Evolutionary conservation across 2,797 vertebrate genomes (phyloP).

Genomic region (Pseudochirops cupreus): DNA sequence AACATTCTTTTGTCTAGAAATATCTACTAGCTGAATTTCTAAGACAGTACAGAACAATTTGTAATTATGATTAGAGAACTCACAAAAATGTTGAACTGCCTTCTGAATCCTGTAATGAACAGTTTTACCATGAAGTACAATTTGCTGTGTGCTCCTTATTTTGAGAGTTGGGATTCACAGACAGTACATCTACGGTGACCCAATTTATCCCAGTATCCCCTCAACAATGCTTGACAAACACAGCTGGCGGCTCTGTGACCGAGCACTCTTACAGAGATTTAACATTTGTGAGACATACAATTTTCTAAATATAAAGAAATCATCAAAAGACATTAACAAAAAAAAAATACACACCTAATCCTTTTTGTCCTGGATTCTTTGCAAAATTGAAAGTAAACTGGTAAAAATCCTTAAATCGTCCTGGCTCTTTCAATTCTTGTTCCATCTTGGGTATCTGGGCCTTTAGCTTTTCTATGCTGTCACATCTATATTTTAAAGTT

Average conservation of each 20-base stretch:
- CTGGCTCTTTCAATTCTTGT: constrained; percentile 98
- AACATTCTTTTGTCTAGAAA: not conserved
- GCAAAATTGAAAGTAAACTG: constrained; percentile 99
- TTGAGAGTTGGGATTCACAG: not conserved
- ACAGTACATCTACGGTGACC: not conserved
- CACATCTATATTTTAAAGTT: constrained; percentile 90
- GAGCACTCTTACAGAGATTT: constrained; percentile 48
- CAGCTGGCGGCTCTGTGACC: constrained; percentile 31
- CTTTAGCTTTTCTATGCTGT: constrained; percentile 99
- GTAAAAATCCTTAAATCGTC: constrained; percentile 99
- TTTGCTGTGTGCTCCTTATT: not conserved
- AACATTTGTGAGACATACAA: constrained; percentile 57
- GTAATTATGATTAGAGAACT: not conserved
- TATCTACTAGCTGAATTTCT: not conserved
- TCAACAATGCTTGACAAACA: constrained; percentile 36
- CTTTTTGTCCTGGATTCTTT: constrained; percentile 99
- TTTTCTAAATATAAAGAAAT: constrained; percentile 40
- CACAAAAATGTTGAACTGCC: not conserved
- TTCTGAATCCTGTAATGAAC: not conserved
- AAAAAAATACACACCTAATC: constrained; percentile 93
- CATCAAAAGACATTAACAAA: constrained; percentile 43
- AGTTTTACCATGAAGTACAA: not conserved
- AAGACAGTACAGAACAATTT: not conserved
- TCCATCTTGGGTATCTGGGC: constrained; percentile 99
- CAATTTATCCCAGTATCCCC: not conserved